Evolutionary conservation across 1,140 invertebrate genomes (phyloP), one percentile per base, ranked within the genome.

Genomic region (Brachionus asplanchnoidis): DNA sequence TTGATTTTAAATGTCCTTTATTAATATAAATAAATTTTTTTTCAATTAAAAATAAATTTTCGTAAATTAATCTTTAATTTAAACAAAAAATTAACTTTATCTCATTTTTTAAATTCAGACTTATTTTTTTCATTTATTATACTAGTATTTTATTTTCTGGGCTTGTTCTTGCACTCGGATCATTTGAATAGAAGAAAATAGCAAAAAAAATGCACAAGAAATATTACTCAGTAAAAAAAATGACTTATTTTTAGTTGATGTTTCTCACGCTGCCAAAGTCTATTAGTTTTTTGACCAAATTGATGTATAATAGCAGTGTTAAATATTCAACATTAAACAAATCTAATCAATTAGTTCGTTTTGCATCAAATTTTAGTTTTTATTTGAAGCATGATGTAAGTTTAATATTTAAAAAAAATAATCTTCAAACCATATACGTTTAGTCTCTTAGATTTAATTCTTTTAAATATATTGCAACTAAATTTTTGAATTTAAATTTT

Each of bases 21-120:
- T 40, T 40, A 44, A 73, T 40, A 73, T 73, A 40, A 73, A 40
- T 73, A 40, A 73, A 73, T 73, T 73, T 73, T 73, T 73, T 12
- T 28, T 73, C 68, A 23, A 40, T 9, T n/a, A 73, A 36, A 73
- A 73, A 40, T 73, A 73, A 40, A 73, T 40, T 28, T 36, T 40
- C 14, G 40, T 73, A 40, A 73, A 36, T 73, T 68, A 28, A 36
- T 68, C 12, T 6, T 68, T 68, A 2, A 28, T 68, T 23, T 23
- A 20, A 68, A 68, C 12, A 20, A 68, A 20, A 68, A 23, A 36
- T 36, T 28, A 3, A 28, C 26, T 28, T 28, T 28, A 28, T 28
- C 12, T 26, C 11, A 14, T 68, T 20, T 53, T 53, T 53, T 17
- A 4, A 53, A 14, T 53, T 53, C 17, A 53, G 46, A 53, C 12